Percentiles rank a stretch among this genome's conserved stretches.
Conservation (phyloP, 2,888 invertebrate genomes). For the Lymantria dispar region DNA sequence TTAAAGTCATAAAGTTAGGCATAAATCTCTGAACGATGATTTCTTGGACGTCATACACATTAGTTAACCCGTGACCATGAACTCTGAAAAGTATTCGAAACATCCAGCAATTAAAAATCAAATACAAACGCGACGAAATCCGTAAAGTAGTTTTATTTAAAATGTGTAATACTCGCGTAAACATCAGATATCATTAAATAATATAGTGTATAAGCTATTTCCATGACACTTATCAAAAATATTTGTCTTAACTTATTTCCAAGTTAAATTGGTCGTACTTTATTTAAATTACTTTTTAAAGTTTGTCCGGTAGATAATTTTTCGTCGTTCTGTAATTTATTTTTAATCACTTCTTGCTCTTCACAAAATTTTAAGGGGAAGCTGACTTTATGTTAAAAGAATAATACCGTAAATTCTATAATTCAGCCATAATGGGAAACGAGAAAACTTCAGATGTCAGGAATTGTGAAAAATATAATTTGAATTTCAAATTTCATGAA, state of each 20-base stretch:
- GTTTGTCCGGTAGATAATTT: conserved; percentile 29
- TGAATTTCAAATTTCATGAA: conserved; percentile 13
- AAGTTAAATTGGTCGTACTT: conserved; percentile 43
- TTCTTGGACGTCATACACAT: no score
- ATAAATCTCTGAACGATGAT: no score
- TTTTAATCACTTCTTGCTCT: conserved; percentile 21
- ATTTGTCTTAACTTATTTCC: conserved; percentile 21
- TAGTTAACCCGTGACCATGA: no score
- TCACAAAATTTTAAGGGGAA: conserved; percentile 3
- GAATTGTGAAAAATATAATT: conserved; percentile 11
- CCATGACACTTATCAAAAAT: conserved; percentile 9
- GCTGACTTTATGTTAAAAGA: background rate
- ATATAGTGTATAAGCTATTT: background rate
- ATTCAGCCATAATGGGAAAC: conserved; percentile 2
- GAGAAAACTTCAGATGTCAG: conserved; percentile 1
- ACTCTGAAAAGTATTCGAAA: no score
- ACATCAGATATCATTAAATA: no score
- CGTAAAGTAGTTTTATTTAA: no score
- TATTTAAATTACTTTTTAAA: conserved; percentile 40
- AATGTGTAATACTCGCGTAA: no score
- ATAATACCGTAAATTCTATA: conserved; percentile 3
- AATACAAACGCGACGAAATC: no score
- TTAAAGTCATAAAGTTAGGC: no score
- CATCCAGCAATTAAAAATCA: no score
- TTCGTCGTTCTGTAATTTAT: conserved; percentile 8